Evolutionary conservation across 2,888 invertebrate species (phyloP).

Genomic region (Ditula angustiorana): DNA sequence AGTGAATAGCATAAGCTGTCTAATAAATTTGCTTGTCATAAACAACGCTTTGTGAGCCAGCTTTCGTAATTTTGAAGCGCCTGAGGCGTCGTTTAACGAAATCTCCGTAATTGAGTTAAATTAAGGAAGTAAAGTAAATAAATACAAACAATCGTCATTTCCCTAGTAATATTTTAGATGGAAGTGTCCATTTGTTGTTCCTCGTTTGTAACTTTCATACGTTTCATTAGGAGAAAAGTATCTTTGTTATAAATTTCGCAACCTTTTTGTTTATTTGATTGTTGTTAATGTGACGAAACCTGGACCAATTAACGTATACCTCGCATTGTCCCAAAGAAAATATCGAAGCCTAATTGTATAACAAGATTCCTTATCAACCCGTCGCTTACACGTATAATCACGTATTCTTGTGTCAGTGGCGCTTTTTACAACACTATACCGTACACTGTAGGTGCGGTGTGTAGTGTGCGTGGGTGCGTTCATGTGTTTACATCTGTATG

Average conservation of each 20-base stretch:
- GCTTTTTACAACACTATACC: not conserved
- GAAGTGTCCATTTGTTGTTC: not conserved
- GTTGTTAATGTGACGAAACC: constrained; percentile 1
- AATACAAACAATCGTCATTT: constrained; percentile 31
- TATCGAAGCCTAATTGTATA: constrained; percentile 29
- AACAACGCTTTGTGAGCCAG: constrained; percentile 35
- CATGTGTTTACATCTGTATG: constrained; percentile 1
- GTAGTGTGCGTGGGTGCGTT: no score
- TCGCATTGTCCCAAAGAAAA: constrained; percentile 9
- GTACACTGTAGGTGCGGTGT: not conserved
- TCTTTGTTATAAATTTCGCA: not conserved
- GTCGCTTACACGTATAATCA: constrained; percentile 15
- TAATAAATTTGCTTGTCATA: constrained; percentile 40
- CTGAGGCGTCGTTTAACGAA: constrained; percentile 36
- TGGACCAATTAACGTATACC: not conserved
- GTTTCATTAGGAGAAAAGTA: not conserved
- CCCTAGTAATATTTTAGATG: not conserved
- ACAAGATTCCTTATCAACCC: constrained; percentile 25
- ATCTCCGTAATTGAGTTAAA: constrained; percentile 39
- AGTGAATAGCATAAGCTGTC: constrained; percentile 32
- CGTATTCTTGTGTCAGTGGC: constrained; percentile 13
- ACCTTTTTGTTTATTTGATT: not conserved
- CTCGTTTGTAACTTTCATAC: not conserved
- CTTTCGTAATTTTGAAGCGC: constrained; percentile 35
- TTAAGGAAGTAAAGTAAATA: constrained; percentile 36